Evolutionary conservation across 2,888 invertebrate species (phyloP), one percentile per base, ranked within the genome.

Genomic region (Drosophila kuntzei): DNA sequence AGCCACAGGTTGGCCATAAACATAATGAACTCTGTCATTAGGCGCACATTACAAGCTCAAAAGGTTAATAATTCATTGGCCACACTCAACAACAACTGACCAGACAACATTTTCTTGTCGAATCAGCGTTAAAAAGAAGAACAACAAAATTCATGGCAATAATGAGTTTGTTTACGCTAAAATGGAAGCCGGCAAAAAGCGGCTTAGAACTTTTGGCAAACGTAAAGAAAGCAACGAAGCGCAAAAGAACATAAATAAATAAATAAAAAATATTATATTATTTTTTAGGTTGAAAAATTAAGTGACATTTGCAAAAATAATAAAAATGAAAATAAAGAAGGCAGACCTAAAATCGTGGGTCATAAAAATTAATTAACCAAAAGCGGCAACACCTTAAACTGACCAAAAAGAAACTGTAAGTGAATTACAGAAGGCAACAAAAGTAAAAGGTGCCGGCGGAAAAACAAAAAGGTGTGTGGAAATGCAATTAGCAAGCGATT

Each of bases 91-190:
- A 68, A 39, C 27, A 39, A 49, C 14, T 60, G 47, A 41, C 39
- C 53, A 43, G 16, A 32, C 14, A 34, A 37, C 12, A 20, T 18
- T 49, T 57, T 64, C 37, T 43, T 36, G 29, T 14, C 32, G 22
- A 58, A 67, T 36, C 53, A 46, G 58, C 57, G 22, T 18, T 6
- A 7, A 12, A 11, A 22, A 25, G 4, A 20, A 14, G 8, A 22
- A 46, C 58, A 55, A 71, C 20, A 47, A 44, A 63, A 71, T 37
- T 51, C 12, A 51, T 47, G 39, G 36, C 68, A 61, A 63, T 83
- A 83, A 83, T 83, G 73, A 71, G 68, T 75, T 86, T 80, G 83
- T 84, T 81, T 82, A 78, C 78, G 75, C 75, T 37, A 22, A 63
- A 63, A 65, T 41, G 43, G 55, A 62, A 63, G 60, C 53, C 62